Conservation (phyloP, 23 tunicate genomes). For the Trididemnum clinides region DNA sequence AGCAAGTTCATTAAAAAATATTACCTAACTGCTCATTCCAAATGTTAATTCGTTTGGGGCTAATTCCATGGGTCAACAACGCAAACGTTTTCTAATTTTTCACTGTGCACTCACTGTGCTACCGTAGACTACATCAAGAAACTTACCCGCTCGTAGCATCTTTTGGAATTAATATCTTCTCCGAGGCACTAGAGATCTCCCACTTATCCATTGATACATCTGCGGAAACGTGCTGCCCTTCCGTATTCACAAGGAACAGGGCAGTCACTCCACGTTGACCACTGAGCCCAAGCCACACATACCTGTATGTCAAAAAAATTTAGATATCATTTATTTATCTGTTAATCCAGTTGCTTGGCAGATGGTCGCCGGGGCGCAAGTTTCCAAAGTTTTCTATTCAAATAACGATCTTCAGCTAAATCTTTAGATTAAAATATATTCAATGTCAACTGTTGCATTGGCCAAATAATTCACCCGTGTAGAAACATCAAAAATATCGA, state of each 20-base stretch:
- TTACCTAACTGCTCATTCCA: too few species aligned
- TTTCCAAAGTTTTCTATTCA: too few species aligned
- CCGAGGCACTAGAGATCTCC: conserved; percentile 41
- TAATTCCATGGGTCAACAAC: neutral
- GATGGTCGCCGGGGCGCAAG: too few species aligned
- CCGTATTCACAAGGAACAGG: conserved; percentile 60
- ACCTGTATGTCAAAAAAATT: too few species aligned
- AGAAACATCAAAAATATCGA: too few species aligned
- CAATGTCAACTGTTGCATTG: too few species aligned
- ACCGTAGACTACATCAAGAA: neutral
- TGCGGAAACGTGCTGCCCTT: neutral
- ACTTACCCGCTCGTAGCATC: conserved; percentile 12
- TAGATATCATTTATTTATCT: too few species aligned
- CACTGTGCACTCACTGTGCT: neutral
- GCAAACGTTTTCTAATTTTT: neutral
- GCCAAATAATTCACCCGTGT: too few species aligned
- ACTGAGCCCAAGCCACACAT: conserved; percentile 46
- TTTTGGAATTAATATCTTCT: neutral
- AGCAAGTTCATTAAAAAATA: conserved; percentile 23
- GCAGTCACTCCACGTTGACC: conserved; percentile 44
- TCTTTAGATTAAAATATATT: too few species aligned
- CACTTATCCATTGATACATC: conserved; percentile 50
- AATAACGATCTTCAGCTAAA: too few species aligned
- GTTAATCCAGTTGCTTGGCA: too few species aligned
- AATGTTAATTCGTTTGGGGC: too few species aligned